Conservation (phyloP, 2,888 invertebrate species). For the Watsonalla binaria region DNA sequence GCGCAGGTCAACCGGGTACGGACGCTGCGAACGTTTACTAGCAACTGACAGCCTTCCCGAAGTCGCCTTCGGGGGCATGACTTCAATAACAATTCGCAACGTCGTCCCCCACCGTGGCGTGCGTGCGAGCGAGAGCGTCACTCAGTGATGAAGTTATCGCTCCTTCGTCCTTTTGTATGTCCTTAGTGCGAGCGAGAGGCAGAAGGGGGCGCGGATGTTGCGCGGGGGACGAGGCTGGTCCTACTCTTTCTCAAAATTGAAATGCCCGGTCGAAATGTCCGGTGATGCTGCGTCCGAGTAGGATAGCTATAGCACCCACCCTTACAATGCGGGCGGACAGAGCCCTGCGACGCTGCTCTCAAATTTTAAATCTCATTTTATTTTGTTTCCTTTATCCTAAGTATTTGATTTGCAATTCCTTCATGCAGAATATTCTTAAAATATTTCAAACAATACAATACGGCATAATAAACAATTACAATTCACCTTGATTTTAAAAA, state of each 20-base stretch:
- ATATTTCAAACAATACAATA: too few relatives aligned
- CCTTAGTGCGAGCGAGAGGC: conserved; percentile 71
- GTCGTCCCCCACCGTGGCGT: conserved; percentile 75
- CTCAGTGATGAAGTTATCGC: conserved; percentile 78
- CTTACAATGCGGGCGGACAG: conserved; percentile 75
- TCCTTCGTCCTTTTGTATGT: conserved; percentile 80
- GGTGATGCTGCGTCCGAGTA: conserved; percentile 78
- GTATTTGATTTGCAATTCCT: too few relatives aligned
- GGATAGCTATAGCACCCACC: conserved; percentile 77
- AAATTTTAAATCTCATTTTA: conserved; percentile 68
- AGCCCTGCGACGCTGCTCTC: conserved; percentile 70
- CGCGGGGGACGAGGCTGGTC: conserved; percentile 64
- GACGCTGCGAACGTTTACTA: conserved; percentile 75
- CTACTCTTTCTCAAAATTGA: conserved; percentile 80
- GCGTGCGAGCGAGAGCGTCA: conserved; percentile 71
- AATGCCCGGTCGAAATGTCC: conserved; percentile 80
- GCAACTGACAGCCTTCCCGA: conserved; percentile 78
- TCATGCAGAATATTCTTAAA: too few relatives aligned
- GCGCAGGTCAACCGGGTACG: conserved; percentile 65
- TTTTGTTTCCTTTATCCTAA: conserved; percentile 20
- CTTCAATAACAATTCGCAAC: conserved; percentile 80
- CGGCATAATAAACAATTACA: conserved; percentile 8
- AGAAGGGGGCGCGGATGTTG: conserved; percentile 42
- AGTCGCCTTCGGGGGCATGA: conserved; percentile 79
- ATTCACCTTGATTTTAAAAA: conserved; percentile 33